Evolutionary conservation across 2,888 invertebrate species (phyloP).

Genomic region (Sminthurinus aureus): DNA sequence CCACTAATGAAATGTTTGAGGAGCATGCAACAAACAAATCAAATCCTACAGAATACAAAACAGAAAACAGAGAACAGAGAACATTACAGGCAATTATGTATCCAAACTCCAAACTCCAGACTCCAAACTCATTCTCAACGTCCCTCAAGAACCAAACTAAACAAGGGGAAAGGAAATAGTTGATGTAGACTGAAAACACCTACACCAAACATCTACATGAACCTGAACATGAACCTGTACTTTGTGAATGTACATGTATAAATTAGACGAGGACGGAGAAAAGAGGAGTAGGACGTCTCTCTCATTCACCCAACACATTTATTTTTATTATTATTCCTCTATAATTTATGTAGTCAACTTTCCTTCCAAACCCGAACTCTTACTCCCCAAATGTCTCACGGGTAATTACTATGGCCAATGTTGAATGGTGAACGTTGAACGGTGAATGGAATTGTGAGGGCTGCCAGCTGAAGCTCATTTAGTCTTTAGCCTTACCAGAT

Average conservation of each 20-base stretch:
- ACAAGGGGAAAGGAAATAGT: not conserved
- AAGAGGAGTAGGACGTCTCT: constrained; percentile 19
- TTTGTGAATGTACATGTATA: not conserved
- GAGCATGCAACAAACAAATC: constrained; percentile 56
- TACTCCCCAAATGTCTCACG: not conserved
- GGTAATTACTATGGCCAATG: not conserved
- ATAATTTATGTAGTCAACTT: not conserved
- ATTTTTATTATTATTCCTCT: not conserved
- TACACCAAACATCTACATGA: too few relatives aligned
- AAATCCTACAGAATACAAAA: constrained; percentile 39
- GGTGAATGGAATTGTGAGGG: not conserved
- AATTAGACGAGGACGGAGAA: constrained; percentile 10
- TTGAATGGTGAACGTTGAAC: not conserved
- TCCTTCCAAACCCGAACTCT: too few relatives aligned
- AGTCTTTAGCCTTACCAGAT: not conserved
- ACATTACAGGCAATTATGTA: constrained; percentile 5
- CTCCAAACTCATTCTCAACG: not conserved
- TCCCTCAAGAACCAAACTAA: not conserved
- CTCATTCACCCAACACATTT: not conserved
- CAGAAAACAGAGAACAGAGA: too few relatives aligned
- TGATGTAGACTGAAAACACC: not conserved
- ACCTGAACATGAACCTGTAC: too few relatives aligned
- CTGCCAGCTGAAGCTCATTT: not conserved
- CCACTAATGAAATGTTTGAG: constrained; percentile 46
- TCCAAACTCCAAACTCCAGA: too few relatives aligned